Percentiles rank a stretch among this genome's conserved stretches.
Evolutionary conservation across 2,888 invertebrate species (phyloP).

Genomic region (Stomorhina lunata): DNA sequence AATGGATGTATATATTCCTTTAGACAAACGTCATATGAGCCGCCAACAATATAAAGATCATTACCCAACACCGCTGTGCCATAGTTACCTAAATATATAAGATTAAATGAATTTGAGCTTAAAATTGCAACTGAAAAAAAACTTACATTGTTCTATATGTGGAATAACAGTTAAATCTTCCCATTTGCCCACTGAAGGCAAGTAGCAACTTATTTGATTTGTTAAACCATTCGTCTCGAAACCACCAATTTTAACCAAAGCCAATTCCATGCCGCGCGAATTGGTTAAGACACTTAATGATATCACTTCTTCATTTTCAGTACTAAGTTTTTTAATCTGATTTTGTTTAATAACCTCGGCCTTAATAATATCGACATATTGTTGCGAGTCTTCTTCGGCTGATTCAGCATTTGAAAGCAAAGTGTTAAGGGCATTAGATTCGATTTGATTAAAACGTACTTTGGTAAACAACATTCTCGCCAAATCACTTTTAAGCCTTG

Average conservation of each 20-base stretch:
- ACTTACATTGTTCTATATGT: conserved; percentile 85
- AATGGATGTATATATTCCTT: conserved; percentile 86
- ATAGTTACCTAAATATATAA: conserved; percentile 81
- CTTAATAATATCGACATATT: conserved; percentile 49
- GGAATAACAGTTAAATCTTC: conserved; percentile 85
- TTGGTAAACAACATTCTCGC: conserved; percentile 70
- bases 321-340: conserved; percentile 46
- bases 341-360: conserved; percentile 66
- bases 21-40: conserved; percentile 85
- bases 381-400: conserved; percentile 41
- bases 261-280: conserved; percentile 85
- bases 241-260: conserved; percentile 86
- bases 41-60: conserved; percentile 86
- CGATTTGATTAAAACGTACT: conserved; percentile 74
- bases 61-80: conserved; percentile 86
- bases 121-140: neutral
- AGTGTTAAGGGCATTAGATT: conserved; percentile 60
- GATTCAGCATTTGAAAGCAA: conserved; percentile 41
- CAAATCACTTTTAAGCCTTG: conserved; percentile 66
- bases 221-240: conserved; percentile 85
- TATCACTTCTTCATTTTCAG: conserved; percentile 61
- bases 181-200: conserved; percentile 83
- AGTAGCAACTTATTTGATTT: conserved; percentile 85
- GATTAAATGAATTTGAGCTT: neutral
- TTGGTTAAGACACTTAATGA: conserved; percentile 80